These are phyloP conservation scores for Hymenopus coronatus DNA, from an alignment of 2,888 invertebrate genomes.

Conservation along the genomic window DNA sequence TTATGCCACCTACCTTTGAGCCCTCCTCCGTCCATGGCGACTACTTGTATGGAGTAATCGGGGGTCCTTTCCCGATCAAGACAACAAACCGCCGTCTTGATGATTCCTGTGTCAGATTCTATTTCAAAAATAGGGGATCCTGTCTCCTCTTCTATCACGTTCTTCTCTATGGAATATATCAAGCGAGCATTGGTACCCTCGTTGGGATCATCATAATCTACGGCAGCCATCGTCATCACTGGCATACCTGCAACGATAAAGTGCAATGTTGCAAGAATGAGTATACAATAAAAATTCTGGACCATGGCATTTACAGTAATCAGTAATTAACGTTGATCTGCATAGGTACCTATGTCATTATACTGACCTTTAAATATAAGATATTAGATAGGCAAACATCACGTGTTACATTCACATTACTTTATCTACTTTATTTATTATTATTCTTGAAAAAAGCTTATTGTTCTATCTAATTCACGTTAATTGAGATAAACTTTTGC, in stretches of 20 bases:
- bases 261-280: background rate
- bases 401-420: too few relatives aligned
- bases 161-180: constrained; percentile 55
- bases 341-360: background rate
- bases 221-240: constrained; percentile 57
- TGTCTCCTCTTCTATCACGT: constrained; percentile 54
- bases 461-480: too few relatives aligned
- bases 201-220: constrained; percentile 55
- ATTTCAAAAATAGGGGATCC: constrained; percentile 55
- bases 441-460: too few relatives aligned
- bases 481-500: too few relatives aligned
- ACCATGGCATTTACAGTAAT: too few relatives aligned
- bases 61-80: constrained; percentile 52
- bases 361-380: too few relatives aligned
- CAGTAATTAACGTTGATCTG: background rate
- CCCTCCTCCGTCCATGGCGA: constrained; percentile 51
- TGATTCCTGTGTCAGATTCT: constrained; percentile 53
- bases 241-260: constrained; percentile 44
- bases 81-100: constrained; percentile 51
- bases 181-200: constrained; percentile 57
- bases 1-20: constrained; percentile 43
- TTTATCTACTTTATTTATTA: too few relatives aligned
- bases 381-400: background rate
- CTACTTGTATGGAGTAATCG: constrained; percentile 52
- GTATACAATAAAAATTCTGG: background rate